These are phyloP conservation scores for Xiphorhynchus elegans DNA, from an alignment of 2,113 vertebrate genomes.

Conservation along the genomic window DNA sequence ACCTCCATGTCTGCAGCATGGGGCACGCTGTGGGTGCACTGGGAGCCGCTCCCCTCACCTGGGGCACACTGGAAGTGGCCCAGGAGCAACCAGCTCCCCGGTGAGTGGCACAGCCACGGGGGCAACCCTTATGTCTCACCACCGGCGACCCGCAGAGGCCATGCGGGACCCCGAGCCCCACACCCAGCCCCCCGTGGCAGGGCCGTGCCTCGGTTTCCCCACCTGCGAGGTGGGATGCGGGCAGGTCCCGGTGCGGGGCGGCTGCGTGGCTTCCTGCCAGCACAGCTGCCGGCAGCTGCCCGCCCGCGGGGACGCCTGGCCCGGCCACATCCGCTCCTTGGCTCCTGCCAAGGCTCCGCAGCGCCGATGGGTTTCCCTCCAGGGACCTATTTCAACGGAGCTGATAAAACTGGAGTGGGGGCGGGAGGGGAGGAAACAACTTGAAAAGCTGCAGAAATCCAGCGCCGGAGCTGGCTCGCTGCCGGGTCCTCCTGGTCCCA, in stretches of 20 bases:
- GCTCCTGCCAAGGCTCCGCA: conserved; percentile 46
- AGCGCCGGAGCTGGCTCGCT: background rate
- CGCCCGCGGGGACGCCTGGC: background rate
- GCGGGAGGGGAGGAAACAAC: background rate
- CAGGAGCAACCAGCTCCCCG: accelerated
- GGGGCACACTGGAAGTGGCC: accelerated
- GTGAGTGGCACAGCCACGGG: accelerated
- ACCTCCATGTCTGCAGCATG: accelerated
- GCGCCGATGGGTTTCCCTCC: conserved; percentile 42
- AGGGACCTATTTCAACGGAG: conserved; percentile 17
- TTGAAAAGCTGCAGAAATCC: conserved; percentile 27
- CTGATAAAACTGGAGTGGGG: conserved; percentile 19
- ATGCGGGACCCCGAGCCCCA: accelerated
- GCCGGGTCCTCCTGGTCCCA: background rate
- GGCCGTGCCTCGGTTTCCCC: conserved; percentile 50
- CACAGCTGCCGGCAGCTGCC: conserved; percentile 44
- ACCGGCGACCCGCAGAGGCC: background rate
- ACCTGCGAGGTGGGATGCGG: background rate
- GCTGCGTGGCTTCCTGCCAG: conserved; percentile 9
- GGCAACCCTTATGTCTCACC: accelerated
- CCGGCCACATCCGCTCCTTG: conserved; percentile 24
- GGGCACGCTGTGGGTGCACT: accelerated
- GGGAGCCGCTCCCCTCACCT: background rate
- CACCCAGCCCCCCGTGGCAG: background rate
- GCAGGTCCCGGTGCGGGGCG: background rate